Base-by-base conservation (phyloP, 1,140 invertebrate genomes). In the Eupristina koningsbergeri region DNA sequence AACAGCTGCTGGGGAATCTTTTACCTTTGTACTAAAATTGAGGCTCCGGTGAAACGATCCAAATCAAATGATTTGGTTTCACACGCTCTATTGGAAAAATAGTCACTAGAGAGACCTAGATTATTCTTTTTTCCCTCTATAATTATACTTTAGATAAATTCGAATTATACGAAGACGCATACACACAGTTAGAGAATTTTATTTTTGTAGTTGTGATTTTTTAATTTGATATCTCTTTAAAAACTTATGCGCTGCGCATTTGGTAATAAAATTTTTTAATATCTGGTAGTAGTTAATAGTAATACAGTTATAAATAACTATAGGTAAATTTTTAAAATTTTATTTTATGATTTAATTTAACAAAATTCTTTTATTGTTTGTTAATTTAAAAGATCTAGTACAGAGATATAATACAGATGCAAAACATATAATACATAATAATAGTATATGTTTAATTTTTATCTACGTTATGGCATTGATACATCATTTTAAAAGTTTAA, bases 31-130 rank as follows among this genome's bases (percentile, higher is more conserved):
- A 53, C 39, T 36, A 13, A 78, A 74, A 64, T 63, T 71, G 67
- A 61, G 53, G 76, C 50, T 58, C 17, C 67, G 81, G 26, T 64
- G 78, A 75, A 84, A 80, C 77, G 76, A 69, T 76, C 71, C 67
- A 34, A 53, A 73, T 22, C n/a, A n/a, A n/a, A n/a, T n/a, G n/a
- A n/a, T n/a, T n/a, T n/a, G 31, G 67, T 80, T 84, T 84, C 77
- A 64, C 83, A 73, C 71, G 53, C 67, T 80, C 53, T 80, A 80
- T 80, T 84, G 73, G 17, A 34, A 22, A 81, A 41, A 50, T 26
- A 36, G 31, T 31, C 39, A 45, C 73, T 34, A n/a, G 17, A 6
- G 73, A 71, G n/a, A 36, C 41, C 67, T 31, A 36, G 6, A 71
- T 36, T 36, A n/a, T n/a, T n/a, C n/a, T 71, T 71, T 71, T 71